phyloP scores from a whole-genome alignment of 2,113 vertebrate species.

The Sapayoa aenigma region DNA sequence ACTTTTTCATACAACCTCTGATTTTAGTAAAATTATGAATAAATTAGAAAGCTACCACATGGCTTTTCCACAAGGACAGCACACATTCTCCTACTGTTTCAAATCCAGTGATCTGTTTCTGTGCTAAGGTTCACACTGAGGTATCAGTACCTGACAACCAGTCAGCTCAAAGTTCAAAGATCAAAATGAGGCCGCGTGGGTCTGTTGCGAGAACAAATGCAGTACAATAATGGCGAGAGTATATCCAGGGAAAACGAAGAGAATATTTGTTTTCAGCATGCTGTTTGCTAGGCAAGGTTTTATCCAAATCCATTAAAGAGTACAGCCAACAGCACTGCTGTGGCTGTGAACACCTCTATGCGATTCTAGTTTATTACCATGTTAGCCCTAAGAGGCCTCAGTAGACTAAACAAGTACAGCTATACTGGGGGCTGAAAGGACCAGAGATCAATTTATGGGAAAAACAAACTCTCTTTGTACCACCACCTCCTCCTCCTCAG shows the following conservation, averaged over 20 bases:
- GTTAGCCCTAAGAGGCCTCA: neutral
- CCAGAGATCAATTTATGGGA: constrained; percentile 49
- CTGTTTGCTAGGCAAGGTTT: constrained; percentile 34
- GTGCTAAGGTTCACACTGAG: neutral
- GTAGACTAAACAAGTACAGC: neutral
- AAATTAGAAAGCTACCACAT: constrained; percentile 6
- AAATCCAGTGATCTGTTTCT: neutral
- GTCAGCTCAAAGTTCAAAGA: constrained; percentile 19
- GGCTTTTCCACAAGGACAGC: neutral
- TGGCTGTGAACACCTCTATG: neutral
- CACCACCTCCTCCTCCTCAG: constrained; percentile 11
- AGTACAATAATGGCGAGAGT: neutral
- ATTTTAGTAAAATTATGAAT: constrained; percentile 22
- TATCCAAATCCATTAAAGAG: constrained; percentile 17
- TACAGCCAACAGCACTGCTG: neutral
- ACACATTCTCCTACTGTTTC: neutral
- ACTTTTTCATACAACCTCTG: constrained; percentile 1
- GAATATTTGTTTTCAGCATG: neutral
- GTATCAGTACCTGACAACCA: neutral
- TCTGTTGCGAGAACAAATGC: neutral
- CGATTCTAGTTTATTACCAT: neutral
- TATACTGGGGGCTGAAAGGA: constrained; percentile 32
- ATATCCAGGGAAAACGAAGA: neutral
- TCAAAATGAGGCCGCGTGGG: rapidly evolving
- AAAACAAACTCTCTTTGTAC: neutral